Evolutionary conservation across 2,888 invertebrate species (phyloP).

Genomic region (Eupithecia tripunctaria): DNA sequence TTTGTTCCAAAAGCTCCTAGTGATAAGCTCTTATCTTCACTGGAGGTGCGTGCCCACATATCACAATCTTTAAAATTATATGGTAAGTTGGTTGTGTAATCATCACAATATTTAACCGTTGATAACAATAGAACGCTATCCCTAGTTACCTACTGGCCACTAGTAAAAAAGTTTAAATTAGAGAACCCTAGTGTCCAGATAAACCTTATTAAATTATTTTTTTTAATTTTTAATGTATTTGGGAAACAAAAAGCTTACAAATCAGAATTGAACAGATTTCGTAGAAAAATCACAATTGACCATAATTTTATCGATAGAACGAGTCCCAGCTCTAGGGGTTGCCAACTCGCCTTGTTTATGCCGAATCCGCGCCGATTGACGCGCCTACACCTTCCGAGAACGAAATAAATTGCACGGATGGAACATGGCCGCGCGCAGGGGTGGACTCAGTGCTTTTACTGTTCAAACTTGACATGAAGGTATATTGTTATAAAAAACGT

Average conservation of each 20-base stretch:
- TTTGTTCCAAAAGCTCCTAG: too few species aligned
- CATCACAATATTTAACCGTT: neutral
- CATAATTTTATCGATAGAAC: slow-evolving; percentile 17
- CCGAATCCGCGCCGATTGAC: slow-evolving; percentile 37
- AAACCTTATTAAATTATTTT: too few species aligned
- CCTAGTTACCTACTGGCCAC: too few species aligned
- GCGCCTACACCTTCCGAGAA: slow-evolving; percentile 39
- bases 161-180: too few species aligned
- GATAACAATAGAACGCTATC: neutral
- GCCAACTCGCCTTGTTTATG: slow-evolving; percentile 37
- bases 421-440: slow-evolving; percentile 33
- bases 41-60: too few species aligned
- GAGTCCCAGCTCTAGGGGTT: slow-evolving; percentile 13
- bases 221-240: too few species aligned
- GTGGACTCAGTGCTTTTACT: slow-evolving; percentile 8
- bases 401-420: slow-evolving; percentile 45
- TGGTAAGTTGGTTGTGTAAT: neutral
- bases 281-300: neutral
- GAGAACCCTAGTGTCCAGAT: too few species aligned
- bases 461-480: neutral
- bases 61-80: neutral
- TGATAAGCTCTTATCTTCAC: too few species aligned
- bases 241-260: too few species aligned
- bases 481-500: neutral
- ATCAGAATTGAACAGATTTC: neutral